Conservation (phyloP, 2,888 invertebrate species). For the Drosophila mercatorum region DNA sequence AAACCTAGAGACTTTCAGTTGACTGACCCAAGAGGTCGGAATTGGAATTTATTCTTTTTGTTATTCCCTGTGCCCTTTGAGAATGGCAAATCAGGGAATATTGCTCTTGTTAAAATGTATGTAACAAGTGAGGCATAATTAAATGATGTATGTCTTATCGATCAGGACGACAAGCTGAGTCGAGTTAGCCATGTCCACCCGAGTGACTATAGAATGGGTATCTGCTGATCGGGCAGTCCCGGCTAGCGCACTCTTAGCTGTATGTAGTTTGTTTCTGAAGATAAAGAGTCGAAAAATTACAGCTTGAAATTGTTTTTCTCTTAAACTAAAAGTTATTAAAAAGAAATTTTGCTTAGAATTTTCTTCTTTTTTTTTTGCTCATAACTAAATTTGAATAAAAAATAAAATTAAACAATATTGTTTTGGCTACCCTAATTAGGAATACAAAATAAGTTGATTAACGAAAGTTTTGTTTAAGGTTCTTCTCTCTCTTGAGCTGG, state of each 20-base stretch:
- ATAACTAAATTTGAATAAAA: not conserved
- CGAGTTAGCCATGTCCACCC: not conserved
- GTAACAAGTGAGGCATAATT: too few species aligned
- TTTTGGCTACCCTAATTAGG: not conserved
- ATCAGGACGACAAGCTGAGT: not conserved
- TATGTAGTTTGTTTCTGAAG: not conserved
- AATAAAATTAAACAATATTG: not conserved
- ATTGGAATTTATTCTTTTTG: too few species aligned
- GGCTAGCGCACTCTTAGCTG: too few species aligned
- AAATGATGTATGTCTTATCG: not conserved
- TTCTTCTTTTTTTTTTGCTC: not conserved
- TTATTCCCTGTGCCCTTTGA: too few species aligned
- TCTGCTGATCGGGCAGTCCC: too few species aligned
- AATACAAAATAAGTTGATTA: conserved; percentile 6
- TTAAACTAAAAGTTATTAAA: not conserved
- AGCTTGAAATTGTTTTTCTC: not conserved
- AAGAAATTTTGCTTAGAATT: not conserved
- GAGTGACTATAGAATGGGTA: too few species aligned
- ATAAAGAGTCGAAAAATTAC: not conserved
- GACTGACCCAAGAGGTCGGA: not conserved
- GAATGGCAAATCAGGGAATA: too few species aligned
- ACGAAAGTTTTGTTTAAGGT: not conserved
- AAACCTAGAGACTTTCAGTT: conserved; percentile 12
- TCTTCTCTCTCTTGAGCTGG: too few species aligned
- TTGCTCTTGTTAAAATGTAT: too few species aligned